phyloP scores from a whole-genome alignment of 53 echinoderm and acorn worm species.

The Crossaster papposus region DNA sequence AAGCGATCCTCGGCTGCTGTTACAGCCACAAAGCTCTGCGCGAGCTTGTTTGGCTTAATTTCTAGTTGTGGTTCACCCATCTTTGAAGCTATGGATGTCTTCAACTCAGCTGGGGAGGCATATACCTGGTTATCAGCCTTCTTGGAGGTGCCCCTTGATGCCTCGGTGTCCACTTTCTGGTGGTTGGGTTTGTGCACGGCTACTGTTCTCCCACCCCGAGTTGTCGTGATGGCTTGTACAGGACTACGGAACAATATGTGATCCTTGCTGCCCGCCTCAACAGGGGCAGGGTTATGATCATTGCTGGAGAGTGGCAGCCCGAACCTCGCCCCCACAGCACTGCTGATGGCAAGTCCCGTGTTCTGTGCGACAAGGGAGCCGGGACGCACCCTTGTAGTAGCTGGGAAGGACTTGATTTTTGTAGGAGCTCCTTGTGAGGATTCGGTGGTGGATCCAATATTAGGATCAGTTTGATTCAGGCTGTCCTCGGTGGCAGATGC shows the following conservation, averaged over 20 bases:
- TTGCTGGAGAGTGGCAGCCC: constrained; percentile 20
- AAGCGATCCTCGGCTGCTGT: constrained; percentile 55
- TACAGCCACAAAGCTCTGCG: constrained; percentile 56
- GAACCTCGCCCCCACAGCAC: constrained; percentile 84
- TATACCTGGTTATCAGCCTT: constrained; percentile 18
- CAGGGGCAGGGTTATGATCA: constrained; percentile 42
- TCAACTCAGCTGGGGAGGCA: constrained; percentile 36
- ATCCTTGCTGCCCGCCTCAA: constrained; percentile 54
- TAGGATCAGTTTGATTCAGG: constrained; percentile 3
- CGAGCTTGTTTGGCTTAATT: neutral
- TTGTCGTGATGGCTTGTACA: constrained; percentile 78
- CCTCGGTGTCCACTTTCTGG: constrained; percentile 56
- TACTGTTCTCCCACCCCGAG: constrained; percentile 66
- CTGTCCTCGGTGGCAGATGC: constrained; percentile 40
- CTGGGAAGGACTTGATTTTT: constrained; percentile 49
- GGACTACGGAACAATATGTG: constrained; percentile 83
- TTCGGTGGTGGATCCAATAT: neutral
- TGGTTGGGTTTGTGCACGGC: constrained; percentile 46
- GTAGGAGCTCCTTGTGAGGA: neutral
- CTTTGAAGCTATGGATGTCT: constrained; percentile 42
- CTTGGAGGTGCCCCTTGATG: constrained; percentile 42
- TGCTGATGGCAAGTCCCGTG: constrained; percentile 83
- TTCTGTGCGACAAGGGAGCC: constrained; percentile 89
- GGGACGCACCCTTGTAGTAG: constrained; percentile 70
- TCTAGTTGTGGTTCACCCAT: neutral